Evolutionary conservation across 2,113 vertebrate species (phyloP).

Genomic region (Chiloscyllium plagiosum): DNA sequence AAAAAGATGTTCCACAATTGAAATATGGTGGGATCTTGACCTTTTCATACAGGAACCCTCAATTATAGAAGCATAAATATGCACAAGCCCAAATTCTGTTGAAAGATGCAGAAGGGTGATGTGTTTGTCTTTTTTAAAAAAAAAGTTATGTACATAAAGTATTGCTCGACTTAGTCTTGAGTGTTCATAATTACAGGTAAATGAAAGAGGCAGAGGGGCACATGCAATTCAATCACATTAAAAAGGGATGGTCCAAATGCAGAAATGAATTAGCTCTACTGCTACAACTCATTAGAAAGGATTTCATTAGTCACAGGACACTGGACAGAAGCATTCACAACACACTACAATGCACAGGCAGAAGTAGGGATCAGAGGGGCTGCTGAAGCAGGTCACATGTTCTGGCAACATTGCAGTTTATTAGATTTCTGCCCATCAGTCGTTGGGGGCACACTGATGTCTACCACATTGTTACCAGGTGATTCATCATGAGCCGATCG

Average conservation of each 20-base stretch:
- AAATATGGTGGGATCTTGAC: constrained; percentile 46
- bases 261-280: constrained; percentile 57
- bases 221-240: constrained; percentile 51
- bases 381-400: constrained; percentile 69
- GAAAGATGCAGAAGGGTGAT: constrained; percentile 64
- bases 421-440: constrained; percentile 84
- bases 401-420: constrained; percentile 94
- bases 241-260: constrained; percentile 34
- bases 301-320: constrained; percentile 49
- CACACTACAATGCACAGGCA: constrained; percentile 57
- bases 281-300: constrained; percentile 48
- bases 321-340: constrained; percentile 52
- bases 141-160: constrained; percentile 62
- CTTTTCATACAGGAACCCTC: constrained; percentile 41
- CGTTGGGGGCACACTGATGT: constrained; percentile 93
- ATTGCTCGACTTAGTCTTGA: constrained; percentile 57
- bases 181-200: constrained; percentile 46
- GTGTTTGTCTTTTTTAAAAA: constrained; percentile 56
- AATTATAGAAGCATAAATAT: constrained; percentile 40
- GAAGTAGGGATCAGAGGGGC: constrained; percentile 44
- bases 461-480: constrained; percentile 93
- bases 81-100: constrained; percentile 51
- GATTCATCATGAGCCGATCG: constrained; percentile 83
- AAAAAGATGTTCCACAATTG: constrained; percentile 40
- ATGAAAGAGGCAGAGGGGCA: constrained; percentile 44